Conservation (phyloP, 2,888 invertebrate species). For the Keiferia lycopersicella region DNA sequence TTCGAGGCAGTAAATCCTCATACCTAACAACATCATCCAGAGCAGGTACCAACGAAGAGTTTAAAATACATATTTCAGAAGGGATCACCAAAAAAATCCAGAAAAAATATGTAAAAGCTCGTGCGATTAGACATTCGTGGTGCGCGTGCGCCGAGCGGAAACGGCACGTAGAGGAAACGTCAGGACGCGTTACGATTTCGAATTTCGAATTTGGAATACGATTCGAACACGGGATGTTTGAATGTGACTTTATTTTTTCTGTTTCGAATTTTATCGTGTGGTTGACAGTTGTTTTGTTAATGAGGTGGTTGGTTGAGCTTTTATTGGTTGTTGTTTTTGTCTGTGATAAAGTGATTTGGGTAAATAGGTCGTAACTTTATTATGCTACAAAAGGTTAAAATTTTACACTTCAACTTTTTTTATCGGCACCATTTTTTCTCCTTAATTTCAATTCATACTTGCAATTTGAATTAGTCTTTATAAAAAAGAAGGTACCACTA, state of each 20-base stretch:
- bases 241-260: constrained; percentile 64
- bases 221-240: constrained; percentile 60
- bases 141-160: constrained; percentile 70
- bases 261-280: constrained; percentile 47
- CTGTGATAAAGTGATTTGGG: constrained; percentile 7
- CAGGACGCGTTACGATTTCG: constrained; percentile 80
- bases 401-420: background rate
- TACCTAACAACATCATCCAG: no score
- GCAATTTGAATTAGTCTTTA: no score
- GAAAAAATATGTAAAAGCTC: constrained; percentile 56
- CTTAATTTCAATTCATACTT: no score
- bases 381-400: background rate
- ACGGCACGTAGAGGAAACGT: constrained; percentile 77
- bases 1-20: no score
- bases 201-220: constrained; percentile 73
- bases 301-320: constrained; percentile 18
- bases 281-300: constrained; percentile 22
- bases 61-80: constrained; percentile 24
- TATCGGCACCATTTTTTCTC: no score
- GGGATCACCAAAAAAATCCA: constrained; percentile 35
- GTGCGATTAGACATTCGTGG: constrained; percentile 72
- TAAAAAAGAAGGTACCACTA: no score
- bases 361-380: constrained; percentile 3
- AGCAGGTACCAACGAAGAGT: no score
- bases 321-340: constrained; percentile 26